phyloP scores from a whole-genome alignment of 2,888 invertebrate genomes.

The Euproctis similis region DNA sequence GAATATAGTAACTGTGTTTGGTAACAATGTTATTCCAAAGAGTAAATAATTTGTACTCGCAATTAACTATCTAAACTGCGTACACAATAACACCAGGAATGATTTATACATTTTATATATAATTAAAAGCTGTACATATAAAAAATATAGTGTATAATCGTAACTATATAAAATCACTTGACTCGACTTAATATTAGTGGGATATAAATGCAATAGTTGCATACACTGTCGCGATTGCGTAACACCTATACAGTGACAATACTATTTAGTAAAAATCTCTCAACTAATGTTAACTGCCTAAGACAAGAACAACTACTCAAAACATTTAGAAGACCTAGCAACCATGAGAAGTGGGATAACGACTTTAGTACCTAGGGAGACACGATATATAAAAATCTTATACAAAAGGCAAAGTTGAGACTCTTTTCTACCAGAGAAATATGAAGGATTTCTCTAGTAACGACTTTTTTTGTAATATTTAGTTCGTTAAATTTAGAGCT shows the following conservation, averaged over 20 bases:
- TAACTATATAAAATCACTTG: conserved; percentile 67
- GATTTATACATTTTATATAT: conserved; percentile 41
- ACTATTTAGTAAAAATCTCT: conserved; percentile 48
- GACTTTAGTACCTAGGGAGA: too few relatives aligned
- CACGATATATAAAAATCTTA: too few relatives aligned
- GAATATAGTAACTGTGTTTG: conserved; percentile 65
- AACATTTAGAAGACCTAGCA: too few relatives aligned
- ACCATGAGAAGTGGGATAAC: too few relatives aligned
- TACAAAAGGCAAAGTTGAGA: too few relatives aligned
- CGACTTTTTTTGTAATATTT: too few relatives aligned
- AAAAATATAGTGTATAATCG: conserved; percentile 51
- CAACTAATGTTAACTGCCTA: too few relatives aligned
- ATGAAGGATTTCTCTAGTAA: too few relatives aligned
- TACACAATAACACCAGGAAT: conserved; percentile 56
- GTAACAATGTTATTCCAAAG: conserved; percentile 60
- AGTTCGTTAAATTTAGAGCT: too few relatives aligned
- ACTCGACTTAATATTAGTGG: conserved; percentile 54
- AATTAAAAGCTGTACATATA: conserved; percentile 67
- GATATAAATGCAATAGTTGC: conserved; percentile 68
- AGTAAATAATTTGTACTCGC: conserved; percentile 33
- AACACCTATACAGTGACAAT: conserved; percentile 41
- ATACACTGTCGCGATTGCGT: conserved; percentile 42
- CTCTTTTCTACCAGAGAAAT: too few relatives aligned
- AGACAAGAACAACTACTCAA: too few relatives aligned
- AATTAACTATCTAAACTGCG: conserved; percentile 20